Base-by-base conservation (phyloP, 2,888 invertebrate species). In the Drosophila picticornis region DNA sequence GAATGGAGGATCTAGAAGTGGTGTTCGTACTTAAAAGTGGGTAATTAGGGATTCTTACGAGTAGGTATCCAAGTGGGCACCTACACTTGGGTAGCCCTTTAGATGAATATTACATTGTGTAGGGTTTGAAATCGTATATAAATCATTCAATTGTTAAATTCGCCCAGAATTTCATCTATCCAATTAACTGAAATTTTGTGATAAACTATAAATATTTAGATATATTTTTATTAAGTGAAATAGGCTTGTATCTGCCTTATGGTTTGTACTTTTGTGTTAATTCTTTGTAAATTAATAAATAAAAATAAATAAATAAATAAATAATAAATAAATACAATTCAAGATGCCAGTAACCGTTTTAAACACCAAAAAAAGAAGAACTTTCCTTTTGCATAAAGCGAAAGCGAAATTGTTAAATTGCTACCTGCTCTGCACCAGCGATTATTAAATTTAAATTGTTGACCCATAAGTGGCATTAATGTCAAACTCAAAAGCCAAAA, bases 401-500 rank as follows among this genome's bases (percentile, higher is more conserved):
- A 22, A 46, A 25, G 16, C 9, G 25, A 25, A 25, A 59, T 36
- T 31, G 40, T 62, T 10, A 31, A 46, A 46, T 4, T 46, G 27
- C n/a, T 22, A 25, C 6, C 13, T 29, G 27, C 27, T 16, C 10
- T 19, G 27, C 1, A 19, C 10, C 29, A 29, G 29, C n/a, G 27
- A 6, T 6, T 55, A 25, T 38, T 36, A 4, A 48, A 31, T 29
- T 48, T 19, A 22, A 72, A 5, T 25, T 53, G 11, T 25, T 62
- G 38, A 11, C 34, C 36, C 34, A 34, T 19, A 27, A 38, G 13
- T 31, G 36, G 19, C 31, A 16, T 55, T 46, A 46, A 32, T 57
- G 40, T 10, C 50, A 25, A 31, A 6, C 31, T 38, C 13, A 51
- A 51, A 46, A 40, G 34, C 22, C 55, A 60, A 68, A 67, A 56